Base-by-base conservation (phyloP, 2,113 vertebrate species). In the Osmerus eperlanus region DNA sequence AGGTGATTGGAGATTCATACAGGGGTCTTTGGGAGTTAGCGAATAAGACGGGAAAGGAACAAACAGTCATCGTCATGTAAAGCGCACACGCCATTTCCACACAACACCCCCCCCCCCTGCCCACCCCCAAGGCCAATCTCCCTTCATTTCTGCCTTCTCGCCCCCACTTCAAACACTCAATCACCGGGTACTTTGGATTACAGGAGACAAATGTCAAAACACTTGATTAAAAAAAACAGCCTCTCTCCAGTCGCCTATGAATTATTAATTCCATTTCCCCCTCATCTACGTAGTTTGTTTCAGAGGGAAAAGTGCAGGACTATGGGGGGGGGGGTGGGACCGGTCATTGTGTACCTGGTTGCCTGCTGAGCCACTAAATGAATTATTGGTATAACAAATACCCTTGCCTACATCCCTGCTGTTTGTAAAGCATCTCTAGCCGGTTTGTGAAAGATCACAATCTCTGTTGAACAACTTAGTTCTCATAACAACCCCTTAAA, bases 261-360 rank as follows among this genome's bases (percentile, higher is more conserved):
- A 78, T 81, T 62, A 78, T 81, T 80, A 79, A 82, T 72, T 79
- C 29, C 76, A 77, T 74, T 78, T 77, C 74, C 76, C 64, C 32
- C 36, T 73, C 67, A 65, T 71, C 41, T 16, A 55, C 58, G 72
- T 25, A 73, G 54, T 72, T 73, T 72, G 62, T 77, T 66, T 74
- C 71, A 64, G 28, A 55, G 29, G 70, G 67, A 54, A 66, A 29
- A 62, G 19, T 60, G 73, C 29, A 71, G 36, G 41, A 53, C 53
- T 65, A 5, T 62, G 60, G 41, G 41, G 53, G 63, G 62, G 5
- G 74, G 25, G 36, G 11, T 65, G 9, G 53, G 55, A 12, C 18
- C 71, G 72, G 72, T 72, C 63, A 70, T 32, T 19, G 36, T 51
- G 66, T 70, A 73, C 75, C 56, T 14, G 52, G 60, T 69, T 73